Percentiles rank a stretch among this genome's conserved stretches.
Evolutionary conservation across 1,140 invertebrate genomes (phyloP).

Genomic region (Lanistes nyassanus): DNA sequence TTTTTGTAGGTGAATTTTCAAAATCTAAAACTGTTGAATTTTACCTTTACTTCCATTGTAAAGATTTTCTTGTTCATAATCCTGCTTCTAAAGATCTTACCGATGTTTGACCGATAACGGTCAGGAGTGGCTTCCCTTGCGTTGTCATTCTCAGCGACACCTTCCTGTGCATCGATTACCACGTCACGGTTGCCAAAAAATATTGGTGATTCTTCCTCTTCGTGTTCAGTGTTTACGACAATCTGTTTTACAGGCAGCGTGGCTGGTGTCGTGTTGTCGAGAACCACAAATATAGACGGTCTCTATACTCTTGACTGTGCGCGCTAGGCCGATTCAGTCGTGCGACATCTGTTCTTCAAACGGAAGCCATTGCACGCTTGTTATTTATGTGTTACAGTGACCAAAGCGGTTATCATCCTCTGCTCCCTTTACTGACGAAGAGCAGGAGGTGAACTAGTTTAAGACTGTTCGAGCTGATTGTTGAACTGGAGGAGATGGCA

Average conservation of each 20-base stretch:
- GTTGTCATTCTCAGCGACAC: slow-evolving; percentile 25
- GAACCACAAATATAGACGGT: too few relatives aligned
- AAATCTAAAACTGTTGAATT: too few relatives aligned
- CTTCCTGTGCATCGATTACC: slow-evolving; percentile 32
- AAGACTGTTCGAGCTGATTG: not conserved
- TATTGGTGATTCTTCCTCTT: too few relatives aligned
- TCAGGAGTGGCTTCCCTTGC: slow-evolving; percentile 15
- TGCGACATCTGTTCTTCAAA: slow-evolving; percentile 6
- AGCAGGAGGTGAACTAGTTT: not conserved
- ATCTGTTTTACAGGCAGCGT: too few relatives aligned
- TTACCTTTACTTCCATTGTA: not conserved
- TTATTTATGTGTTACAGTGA: not conserved
- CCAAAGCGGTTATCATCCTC: not conserved
- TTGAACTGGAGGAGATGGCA: not conserved
- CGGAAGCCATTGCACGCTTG: slow-evolving; percentile 1
- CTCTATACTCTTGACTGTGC: too few relatives aligned
- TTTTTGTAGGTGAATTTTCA: not conserved
- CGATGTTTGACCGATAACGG: not conserved
- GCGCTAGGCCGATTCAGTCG: not conserved
- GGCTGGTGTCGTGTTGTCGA: too few relatives aligned
- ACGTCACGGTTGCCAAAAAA: slow-evolving; percentile 22
- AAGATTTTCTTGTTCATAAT: too few relatives aligned
- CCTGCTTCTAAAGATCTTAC: not conserved
- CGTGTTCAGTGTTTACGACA: too few relatives aligned
- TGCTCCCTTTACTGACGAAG: not conserved